Conservation (phyloP, 2,113 vertebrate genomes). For the Mesembrinibis cayennensis region DNA sequence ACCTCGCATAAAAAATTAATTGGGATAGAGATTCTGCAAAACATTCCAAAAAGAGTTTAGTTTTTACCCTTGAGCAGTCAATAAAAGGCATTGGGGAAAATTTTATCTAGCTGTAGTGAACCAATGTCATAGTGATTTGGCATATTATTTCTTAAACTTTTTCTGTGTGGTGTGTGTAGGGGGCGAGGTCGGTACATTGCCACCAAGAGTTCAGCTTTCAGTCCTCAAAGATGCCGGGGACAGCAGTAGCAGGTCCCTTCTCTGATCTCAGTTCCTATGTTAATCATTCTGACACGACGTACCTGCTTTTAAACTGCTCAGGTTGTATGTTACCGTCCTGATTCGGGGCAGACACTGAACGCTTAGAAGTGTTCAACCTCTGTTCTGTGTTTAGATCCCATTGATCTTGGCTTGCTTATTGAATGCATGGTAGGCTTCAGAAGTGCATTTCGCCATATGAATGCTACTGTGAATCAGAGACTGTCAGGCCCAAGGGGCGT, state of each 20-base stretch:
- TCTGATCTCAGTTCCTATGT: neutral
- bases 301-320: neutral
- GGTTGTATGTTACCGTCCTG: neutral
- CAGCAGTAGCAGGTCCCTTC: neutral
- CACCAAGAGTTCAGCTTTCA: neutral
- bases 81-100: neutral
- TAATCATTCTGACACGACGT: constrained; percentile 19
- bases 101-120: neutral
- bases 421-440: neutral
- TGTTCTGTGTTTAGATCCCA: constrained; percentile 24
- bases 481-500: neutral
- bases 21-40: neutral
- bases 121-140: neutral
- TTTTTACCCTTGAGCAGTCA: neutral
- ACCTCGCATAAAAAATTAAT: neutral
- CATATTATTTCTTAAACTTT: neutral
- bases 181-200: neutral
- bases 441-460: constrained; percentile 4
- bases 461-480: neutral
- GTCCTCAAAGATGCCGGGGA: neutral
- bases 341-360: neutral
- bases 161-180: neutral
- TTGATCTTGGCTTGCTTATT: neutral
- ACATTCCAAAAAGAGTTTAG: neutral
- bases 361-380: neutral